Percentiles rank a stretch among this genome's conserved stretches.
These are phyloP conservation scores for Drosophila trichaetosa DNA, from an alignment of 2,888 invertebrate species.

Conservation along the genomic window DNA sequence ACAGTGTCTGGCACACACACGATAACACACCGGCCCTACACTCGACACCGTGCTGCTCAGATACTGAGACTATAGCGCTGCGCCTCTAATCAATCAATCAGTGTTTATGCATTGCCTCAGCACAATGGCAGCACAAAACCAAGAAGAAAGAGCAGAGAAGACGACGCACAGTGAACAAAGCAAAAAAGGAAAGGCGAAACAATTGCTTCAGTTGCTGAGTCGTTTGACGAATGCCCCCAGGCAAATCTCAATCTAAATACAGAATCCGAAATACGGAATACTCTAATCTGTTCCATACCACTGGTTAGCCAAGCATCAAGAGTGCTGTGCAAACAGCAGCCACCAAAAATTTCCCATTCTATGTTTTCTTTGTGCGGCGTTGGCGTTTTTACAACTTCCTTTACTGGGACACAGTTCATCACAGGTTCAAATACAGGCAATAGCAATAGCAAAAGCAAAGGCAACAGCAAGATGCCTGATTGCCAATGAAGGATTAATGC, in stretches of 20 bases:
- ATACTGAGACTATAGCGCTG: slow-evolving; percentile 27
- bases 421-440: slow-evolving; percentile 51
- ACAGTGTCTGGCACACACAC: slow-evolving; percentile 35
- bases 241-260: slow-evolving; percentile 71
- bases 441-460: not conserved
- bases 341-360: slow-evolving; percentile 52
- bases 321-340: slow-evolving; percentile 47
- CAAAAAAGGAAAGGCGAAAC: slow-evolving; percentile 63
- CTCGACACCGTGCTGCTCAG: not conserved
- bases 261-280: slow-evolving; percentile 53
- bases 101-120: slow-evolving; percentile 64
- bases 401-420: slow-evolving; percentile 63
- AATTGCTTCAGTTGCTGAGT: slow-evolving; percentile 62
- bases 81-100: slow-evolving; percentile 82
- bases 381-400: slow-evolving; percentile 81
- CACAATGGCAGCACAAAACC: slow-evolving; percentile 40
- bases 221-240: slow-evolving; percentile 77
- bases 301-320: slow-evolving; percentile 54
- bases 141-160: slow-evolving; percentile 25
- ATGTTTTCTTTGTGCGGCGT: slow-evolving; percentile 76
- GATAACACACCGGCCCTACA: slow-evolving; percentile 18
- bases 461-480: slow-evolving; percentile 62
- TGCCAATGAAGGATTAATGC: slow-evolving; percentile 79
- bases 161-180: slow-evolving; percentile 62
- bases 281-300: slow-evolving; percentile 82